Evolutionary conservation across 2,888 invertebrate genomes (phyloP), one percentile per base, ranked within the genome.

Genomic region (Acanthopleura granulata): DNA sequence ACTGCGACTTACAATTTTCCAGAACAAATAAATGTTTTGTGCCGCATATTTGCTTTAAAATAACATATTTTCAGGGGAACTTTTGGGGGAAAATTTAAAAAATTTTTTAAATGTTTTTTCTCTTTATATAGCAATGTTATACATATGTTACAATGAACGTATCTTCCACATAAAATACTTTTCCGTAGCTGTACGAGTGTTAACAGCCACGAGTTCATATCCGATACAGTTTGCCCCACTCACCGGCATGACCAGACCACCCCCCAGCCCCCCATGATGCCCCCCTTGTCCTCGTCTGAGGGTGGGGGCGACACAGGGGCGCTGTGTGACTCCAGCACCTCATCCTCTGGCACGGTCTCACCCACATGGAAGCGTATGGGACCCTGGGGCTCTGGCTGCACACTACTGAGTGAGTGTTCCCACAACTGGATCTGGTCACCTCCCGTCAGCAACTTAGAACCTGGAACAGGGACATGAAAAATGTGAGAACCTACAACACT

Each of bases 341-440:
- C 57, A 40, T 75, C 77, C 16, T 81, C 81, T 11, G 76, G 76
- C 29, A 80, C 82, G 4, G 77, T 78, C 22, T 79, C 81, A 14
- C 86, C 87, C 66, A 87, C 77, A 57, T 80, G 80, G 78, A 89
- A 89, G 74, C 85, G 84, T n/a, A 89, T 88, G 25, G 79, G 22
- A 22, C 29, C 66, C 22, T 66, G 66, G 25, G 22, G 3, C 16
- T 66, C 66, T 66, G 66, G 18, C 16, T 27, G 27, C 6, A 25
- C 16, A 25, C 12, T 16, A 14, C 1, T 25, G 27, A 66, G 16
- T 16, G 66, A 66, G 25, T 66, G 66, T 14, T 72, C 16, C 98
- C 98, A 98, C 84, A 98, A 93, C 91, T 98, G 98, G 78, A 98
- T 93, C 76, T 95, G 93, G 85, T 94, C 94, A 79, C 98, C 98